phyloP scores from a whole-genome alignment of 2,888 invertebrate species.

The Uloborus plumipes region DNA sequence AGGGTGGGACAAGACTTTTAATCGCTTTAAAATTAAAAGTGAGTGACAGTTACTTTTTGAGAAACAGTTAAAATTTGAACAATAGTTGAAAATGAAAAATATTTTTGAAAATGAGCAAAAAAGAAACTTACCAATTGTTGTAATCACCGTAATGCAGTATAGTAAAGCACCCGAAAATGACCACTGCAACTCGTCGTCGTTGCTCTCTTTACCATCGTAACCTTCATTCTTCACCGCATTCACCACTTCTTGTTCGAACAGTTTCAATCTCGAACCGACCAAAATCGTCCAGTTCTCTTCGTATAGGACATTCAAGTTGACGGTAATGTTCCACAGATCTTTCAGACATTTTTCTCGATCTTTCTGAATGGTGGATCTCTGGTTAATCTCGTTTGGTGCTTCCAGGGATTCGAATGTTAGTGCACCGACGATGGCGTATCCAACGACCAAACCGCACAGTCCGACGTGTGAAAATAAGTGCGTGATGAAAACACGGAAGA shows the following conservation, averaged over 20 bases:
- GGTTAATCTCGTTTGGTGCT: constrained; percentile 69
- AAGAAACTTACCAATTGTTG: constrained; percentile 84
- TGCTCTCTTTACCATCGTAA: constrained; percentile 68
- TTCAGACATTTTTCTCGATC: constrained; percentile 54
- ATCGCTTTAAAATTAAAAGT: no score
- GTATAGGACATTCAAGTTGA: constrained; percentile 85
- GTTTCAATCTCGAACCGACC: constrained; percentile 82
- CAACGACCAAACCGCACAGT: constrained; percentile 72
- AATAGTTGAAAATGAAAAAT: no score
- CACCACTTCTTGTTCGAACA: constrained; percentile 85
- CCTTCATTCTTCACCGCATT: constrained; percentile 78
- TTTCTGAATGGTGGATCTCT: constrained; percentile 50
- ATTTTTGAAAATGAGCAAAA: no score
- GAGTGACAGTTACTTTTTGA: no score
- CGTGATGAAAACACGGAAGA: constrained; percentile 68
- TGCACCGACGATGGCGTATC: constrained; percentile 72
- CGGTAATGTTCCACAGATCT: constrained; percentile 86
- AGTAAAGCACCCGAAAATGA: constrained; percentile 86
- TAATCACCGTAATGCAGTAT: constrained; percentile 88
- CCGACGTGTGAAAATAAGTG: constrained; percentile 73
- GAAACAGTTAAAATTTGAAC: no score
- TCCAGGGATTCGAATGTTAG: constrained; percentile 69
- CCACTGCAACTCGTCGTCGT: constrained; percentile 77
- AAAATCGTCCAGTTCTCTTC: constrained; percentile 86
- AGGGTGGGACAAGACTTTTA: no score